Evolutionary conservation across 2,888 invertebrate species (phyloP).

Genomic region (Amblyjoppa fuscipennis): DNA sequence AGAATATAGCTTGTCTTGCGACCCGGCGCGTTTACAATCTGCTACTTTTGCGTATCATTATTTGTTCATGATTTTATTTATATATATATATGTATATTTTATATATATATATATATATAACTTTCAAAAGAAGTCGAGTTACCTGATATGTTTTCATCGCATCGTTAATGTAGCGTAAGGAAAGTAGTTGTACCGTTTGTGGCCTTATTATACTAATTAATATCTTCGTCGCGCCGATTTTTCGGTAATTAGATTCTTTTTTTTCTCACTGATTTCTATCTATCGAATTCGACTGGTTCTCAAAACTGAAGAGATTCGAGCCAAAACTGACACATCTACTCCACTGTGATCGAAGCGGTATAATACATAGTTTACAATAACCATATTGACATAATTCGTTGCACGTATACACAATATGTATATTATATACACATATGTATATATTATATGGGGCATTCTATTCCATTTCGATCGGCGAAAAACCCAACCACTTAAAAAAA

Average conservation of each 20-base stretch:
- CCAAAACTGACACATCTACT: slow-evolving; percentile 35
- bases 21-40: slow-evolving; percentile 10
- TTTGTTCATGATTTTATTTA: slow-evolving; percentile 7
- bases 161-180: neutral
- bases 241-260: neutral
- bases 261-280: neutral
- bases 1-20: slow-evolving; percentile 20
- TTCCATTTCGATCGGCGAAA: too few relatives aligned
- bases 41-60: slow-evolving; percentile 7
- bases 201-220: neutral
- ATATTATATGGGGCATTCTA: too few relatives aligned
- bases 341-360: slow-evolving; percentile 34
- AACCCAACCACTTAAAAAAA: too few relatives aligned
- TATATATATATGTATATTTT: neutral
- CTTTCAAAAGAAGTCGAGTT: slow-evolving; percentile 40
- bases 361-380: slow-evolving; percentile 48
- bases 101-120: slow-evolving; percentile 6
- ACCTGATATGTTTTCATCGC: slow-evolving; percentile 62
- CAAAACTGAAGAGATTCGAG: neutral
- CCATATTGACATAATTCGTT: slow-evolving; percentile 44
- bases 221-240: neutral
- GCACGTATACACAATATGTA: slow-evolving; percentile 26
- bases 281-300: neutral
- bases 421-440: too few relatives aligned
- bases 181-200: slow-evolving; percentile 34